phyloP scores from a whole-genome alignment of 1,140 invertebrate species.

The Solenopsis invicta region DNA sequence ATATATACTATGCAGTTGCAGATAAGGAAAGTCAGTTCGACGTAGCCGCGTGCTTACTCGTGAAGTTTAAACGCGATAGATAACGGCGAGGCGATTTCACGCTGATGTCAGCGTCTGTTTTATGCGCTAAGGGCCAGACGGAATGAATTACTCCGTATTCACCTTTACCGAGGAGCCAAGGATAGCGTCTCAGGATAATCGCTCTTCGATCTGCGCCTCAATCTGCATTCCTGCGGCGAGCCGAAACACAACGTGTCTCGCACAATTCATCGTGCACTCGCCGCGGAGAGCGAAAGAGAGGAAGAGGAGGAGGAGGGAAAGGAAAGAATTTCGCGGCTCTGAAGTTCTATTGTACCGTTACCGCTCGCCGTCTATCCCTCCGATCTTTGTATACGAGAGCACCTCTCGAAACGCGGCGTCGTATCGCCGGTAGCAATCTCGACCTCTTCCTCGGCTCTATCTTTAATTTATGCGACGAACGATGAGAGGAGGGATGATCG shows the following conservation, averaged over 20 bases:
- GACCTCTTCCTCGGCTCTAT: not conserved
- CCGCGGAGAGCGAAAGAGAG: not conserved
- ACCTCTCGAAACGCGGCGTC: conserved; percentile 9
- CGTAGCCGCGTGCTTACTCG: conserved; percentile 15
- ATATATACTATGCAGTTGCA: conserved; percentile 2
- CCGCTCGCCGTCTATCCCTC: conserved; percentile 3
- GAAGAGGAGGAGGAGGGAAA: not conserved
- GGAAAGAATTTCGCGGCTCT: conserved; percentile 17
- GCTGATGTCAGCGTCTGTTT: conserved; percentile 18
- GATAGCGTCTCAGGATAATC: conserved; percentile 1
- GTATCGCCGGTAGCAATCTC: conserved; percentile 41
- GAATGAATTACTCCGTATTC: not conserved
- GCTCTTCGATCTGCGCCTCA: not conserved
- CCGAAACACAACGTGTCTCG: conserved; percentile 10
- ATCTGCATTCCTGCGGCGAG: conserved; percentile 20
- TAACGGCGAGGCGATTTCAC: not conserved
- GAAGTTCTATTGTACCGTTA: conserved; percentile 43
- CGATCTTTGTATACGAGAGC: conserved; percentile 23
- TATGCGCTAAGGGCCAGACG: not conserved
- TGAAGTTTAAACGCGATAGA: conserved; percentile 2
- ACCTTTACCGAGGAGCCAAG: not conserved
- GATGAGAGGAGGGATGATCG: not conserved
- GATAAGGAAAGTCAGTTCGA: not conserved
- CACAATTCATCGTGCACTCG: conserved; percentile 21
- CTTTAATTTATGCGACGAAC: conserved; percentile 36